Percentiles rank a stretch among this genome's conserved stretches.
These are phyloP conservation scores for Arrhopalites spinosus DNA, from an alignment of 2,888 invertebrate species.

Conservation along the genomic window DNA sequence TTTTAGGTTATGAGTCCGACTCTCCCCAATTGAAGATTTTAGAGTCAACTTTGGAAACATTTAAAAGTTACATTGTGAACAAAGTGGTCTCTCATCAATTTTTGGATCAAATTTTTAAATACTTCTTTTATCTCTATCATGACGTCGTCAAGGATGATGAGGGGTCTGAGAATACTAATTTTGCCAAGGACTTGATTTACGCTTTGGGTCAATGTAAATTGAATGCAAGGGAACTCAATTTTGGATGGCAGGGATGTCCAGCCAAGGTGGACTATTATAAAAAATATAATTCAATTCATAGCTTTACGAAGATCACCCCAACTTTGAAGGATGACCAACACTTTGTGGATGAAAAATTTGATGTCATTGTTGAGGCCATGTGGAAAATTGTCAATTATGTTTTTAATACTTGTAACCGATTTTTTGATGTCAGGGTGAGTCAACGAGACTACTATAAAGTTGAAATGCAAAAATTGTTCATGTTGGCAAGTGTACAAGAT, in stretches of 20 bases:
- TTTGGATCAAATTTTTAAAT: conserved; percentile 21
- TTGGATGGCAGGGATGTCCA: not conserved
- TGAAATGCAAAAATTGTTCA: conserved; percentile 22
- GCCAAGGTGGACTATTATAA: conserved; percentile 8
- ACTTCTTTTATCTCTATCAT: conserved; percentile 16
- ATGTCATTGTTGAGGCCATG: conserved; percentile 13
- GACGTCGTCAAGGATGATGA: not conserved
- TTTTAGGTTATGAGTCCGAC: not conserved
- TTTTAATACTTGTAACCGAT: not conserved
- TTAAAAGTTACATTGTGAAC: not conserved
- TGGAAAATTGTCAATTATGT: conserved; percentile 15
- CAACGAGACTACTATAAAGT: not conserved
- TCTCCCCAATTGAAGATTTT: conserved; percentile 2
- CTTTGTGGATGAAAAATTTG: conserved; percentile 3
- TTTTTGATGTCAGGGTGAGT: not conserved
- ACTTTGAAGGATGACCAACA: not conserved
- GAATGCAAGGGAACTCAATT: conserved; percentile 11
- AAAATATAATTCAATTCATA: not conserved
- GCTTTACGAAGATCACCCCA: not conserved
- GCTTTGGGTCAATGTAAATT: not conserved
- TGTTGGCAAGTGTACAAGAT: not conserved
- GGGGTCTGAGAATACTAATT: not conserved
- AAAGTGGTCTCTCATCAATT: conserved; percentile 9
- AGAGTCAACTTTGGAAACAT: not conserved
- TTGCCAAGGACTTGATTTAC: not conserved